Percentiles rank a stretch among this genome's conserved stretches.
phyloP scores from a whole-genome alignment of 2,888 invertebrate genomes.

The Philopedon plagiatum region DNA sequence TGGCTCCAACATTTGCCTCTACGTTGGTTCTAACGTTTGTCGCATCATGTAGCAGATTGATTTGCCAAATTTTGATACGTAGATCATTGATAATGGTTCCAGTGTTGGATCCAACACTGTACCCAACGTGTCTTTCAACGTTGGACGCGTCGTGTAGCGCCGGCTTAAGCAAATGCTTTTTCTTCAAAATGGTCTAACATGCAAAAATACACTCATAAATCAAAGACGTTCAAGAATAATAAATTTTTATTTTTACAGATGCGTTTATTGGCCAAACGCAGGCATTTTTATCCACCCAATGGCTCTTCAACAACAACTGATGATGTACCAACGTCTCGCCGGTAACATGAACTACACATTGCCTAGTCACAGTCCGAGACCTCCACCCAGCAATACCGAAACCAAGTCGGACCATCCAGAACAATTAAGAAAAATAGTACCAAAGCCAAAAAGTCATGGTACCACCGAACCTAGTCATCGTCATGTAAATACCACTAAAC shows the following conservation, averaged over 20 bases:
- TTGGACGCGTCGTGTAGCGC: too few species aligned
- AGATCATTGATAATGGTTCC: too few species aligned
- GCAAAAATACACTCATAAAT: too few species aligned
- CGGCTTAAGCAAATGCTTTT: too few species aligned
- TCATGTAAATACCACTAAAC: constrained; percentile 59
- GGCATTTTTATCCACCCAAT: constrained; percentile 82
- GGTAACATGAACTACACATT: constrained; percentile 67
- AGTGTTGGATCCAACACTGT: too few species aligned
- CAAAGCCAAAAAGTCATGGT: constrained; percentile 68
- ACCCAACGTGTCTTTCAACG: too few species aligned
- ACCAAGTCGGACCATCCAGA: constrained; percentile 64
- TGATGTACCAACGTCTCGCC: constrained; percentile 83
- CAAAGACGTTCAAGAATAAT: too few species aligned
- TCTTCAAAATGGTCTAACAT: too few species aligned
- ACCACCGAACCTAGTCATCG: constrained; percentile 62
- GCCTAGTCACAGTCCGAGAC: constrained; percentile 60
- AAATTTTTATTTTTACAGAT: constrained; percentile 55
- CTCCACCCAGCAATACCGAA: constrained; percentile 53
- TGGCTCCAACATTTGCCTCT: too few species aligned
- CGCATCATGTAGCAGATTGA: too few species aligned
- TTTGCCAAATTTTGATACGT: too few species aligned
- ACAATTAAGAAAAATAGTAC: constrained; percentile 58
- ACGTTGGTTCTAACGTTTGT: too few species aligned
- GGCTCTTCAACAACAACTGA: constrained; percentile 78
- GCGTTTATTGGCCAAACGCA: constrained; percentile 80